These are phyloP conservation scores for Elephas maximus DNA, from an alignment of 2,113 vertebrate species.

Conservation along the genomic window DNA sequence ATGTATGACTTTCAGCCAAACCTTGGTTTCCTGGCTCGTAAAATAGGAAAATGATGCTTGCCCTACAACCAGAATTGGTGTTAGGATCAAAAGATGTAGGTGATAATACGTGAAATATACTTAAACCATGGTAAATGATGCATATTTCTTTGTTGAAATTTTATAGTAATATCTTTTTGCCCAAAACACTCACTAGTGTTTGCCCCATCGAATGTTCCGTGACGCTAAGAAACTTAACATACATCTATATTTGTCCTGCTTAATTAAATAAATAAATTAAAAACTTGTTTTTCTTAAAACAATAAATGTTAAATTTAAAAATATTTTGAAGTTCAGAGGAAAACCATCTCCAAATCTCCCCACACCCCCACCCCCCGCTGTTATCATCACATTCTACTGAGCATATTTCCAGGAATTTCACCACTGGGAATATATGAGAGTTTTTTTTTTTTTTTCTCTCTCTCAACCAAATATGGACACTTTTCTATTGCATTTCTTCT, in stretches of 20 bases:
- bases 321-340: neutral
- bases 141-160: neutral
- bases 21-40: neutral
- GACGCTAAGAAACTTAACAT: neutral
- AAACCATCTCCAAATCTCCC: neutral
- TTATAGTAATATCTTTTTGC: neutral
- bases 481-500: constrained; percentile 1
- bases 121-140: neutral
- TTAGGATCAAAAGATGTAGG: neutral
- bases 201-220: neutral
- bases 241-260: neutral
- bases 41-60: neutral
- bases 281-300: neutral
- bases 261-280: neutral
- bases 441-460: neutral
- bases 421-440: neutral
- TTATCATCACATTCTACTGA: neutral
- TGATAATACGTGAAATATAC: neutral
- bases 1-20: neutral
- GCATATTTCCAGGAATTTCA: neutral
- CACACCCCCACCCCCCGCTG: neutral
- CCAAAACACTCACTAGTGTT: neutral
- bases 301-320: neutral
- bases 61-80: neutral
- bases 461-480: neutral